Percentiles rank a stretch among this genome's conserved stretches.
phyloP scores from a whole-genome alignment of 2,113 vertebrate species.

The Telmatochromis brichardi region DNA sequence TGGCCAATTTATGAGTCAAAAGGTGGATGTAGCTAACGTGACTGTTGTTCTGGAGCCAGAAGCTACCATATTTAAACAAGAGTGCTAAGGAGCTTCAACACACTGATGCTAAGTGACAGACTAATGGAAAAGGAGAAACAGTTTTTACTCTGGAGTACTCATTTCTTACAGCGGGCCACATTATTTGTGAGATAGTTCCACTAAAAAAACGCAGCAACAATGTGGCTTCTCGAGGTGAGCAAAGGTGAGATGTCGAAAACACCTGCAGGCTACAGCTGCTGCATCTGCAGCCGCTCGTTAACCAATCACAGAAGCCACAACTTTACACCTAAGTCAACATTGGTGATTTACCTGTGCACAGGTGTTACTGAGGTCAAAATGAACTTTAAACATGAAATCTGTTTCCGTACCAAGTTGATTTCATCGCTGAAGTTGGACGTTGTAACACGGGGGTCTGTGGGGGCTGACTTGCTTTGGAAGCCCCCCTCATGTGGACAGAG shows the following conservation, averaged over 20 bases:
- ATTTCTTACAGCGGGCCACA: not conserved
- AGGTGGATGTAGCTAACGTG: not conserved
- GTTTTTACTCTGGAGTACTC: not conserved
- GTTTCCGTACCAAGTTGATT: not conserved
- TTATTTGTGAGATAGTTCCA: not conserved
- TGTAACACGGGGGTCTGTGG: not conserved
- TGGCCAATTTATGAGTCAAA: not conserved
- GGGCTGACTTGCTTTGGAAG: not conserved
- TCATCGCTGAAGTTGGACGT: not conserved
- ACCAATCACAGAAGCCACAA: not conserved
- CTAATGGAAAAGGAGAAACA: not conserved
- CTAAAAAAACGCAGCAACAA: not conserved
- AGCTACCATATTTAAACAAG: not conserved
- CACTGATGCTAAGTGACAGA: not conserved
- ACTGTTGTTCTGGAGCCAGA: not conserved
- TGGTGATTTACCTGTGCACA: not conserved
- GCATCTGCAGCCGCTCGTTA: not conserved
- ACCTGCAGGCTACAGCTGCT: not conserved
- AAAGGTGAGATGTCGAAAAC: not conserved
- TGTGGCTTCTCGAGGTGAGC: not conserved
- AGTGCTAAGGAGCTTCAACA: not conserved
- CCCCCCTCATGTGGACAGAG: not conserved
- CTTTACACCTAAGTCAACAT: not conserved
- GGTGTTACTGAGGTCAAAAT: not conserved
- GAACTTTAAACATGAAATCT: not conserved